These are phyloP conservation scores for Sarcophaga caerulescens DNA, from an alignment of 2,888 invertebrate species.

Conservation along the genomic window DNA sequence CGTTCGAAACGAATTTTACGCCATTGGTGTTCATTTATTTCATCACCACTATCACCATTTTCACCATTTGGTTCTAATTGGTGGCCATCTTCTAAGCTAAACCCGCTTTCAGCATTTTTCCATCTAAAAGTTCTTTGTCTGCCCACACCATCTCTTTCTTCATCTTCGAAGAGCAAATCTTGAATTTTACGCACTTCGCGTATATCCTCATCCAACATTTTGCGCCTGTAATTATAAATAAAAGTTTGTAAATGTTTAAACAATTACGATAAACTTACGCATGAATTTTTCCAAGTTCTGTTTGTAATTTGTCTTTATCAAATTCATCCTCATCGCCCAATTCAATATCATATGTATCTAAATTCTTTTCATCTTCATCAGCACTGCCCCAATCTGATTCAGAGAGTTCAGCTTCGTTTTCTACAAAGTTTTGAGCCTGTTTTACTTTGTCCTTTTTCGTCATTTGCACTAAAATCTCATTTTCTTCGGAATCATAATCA, in stretches of 20 bases:
- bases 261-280: slow-evolving; percentile 83
- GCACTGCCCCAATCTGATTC: slow-evolving; percentile 95
- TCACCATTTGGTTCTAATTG: slow-evolving; percentile 77
- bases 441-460: slow-evolving; percentile 77
- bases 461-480: slow-evolving; percentile 84
- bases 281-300: slow-evolving; percentile 92
- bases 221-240: slow-evolving; percentile 83
- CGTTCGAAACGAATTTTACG: slow-evolving; percentile 90
- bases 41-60: slow-evolving; percentile 82
- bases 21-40: slow-evolving; percentile 91
- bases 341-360: slow-evolving; percentile 91
- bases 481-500: slow-evolving; percentile 93
- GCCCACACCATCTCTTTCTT: slow-evolving; percentile 89
- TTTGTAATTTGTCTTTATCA: slow-evolving; percentile 88
- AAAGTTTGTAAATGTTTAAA: neutral
- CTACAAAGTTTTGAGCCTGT: slow-evolving; percentile 88
- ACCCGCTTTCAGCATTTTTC: slow-evolving; percentile 87
- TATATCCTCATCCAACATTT: slow-evolving; percentile 93
- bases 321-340: slow-evolving; percentile 92
- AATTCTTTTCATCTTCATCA: slow-evolving; percentile 91
- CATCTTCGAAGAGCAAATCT: slow-evolving; percentile 94
- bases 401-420: slow-evolving; percentile 94
- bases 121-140: slow-evolving; percentile 92
- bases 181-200: slow-evolving; percentile 91
- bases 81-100: slow-evolving; percentile 75